Percentiles rank a stretch among this genome's conserved stretches.
phyloP scores from a whole-genome alignment of 2,797 vertebrate species.

The Cynopterus sphinx region DNA sequence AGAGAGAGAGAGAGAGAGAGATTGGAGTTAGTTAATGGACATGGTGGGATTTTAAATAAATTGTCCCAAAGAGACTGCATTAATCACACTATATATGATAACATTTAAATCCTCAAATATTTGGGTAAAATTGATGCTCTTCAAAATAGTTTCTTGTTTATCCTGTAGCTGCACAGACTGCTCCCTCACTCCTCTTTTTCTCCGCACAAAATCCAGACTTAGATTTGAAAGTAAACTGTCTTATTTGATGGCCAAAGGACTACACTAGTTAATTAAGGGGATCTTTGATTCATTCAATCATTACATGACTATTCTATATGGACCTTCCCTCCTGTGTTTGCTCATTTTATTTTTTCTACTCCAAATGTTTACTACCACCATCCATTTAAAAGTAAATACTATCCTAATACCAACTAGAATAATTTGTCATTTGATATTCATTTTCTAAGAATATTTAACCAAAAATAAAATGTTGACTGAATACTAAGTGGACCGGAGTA shows the following conservation, averaged over 20 bases:
- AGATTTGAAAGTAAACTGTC: background rate
- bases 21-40: background rate
- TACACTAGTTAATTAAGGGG: background rate
- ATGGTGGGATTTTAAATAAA: background rate
- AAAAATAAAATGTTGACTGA: background rate
- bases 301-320: background rate
- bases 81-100: background rate
- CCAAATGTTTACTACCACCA: background rate
- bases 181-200: background rate
- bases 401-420: background rate
- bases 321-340: background rate
- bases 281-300: background rate
- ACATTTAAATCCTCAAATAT: background rate
- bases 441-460: background rate
- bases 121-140: background rate
- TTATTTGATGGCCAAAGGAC: background rate
- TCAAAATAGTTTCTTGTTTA: background rate
- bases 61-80: background rate
- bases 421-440: background rate
- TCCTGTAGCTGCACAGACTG: rapidly evolving
- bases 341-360: background rate
- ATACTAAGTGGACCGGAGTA: background rate
- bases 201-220: background rate
- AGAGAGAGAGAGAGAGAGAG: no score
- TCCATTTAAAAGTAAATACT: background rate